Conservation (phyloP, 2,797 vertebrate genomes). For the Acrossocheilus fasciatus region DNA sequence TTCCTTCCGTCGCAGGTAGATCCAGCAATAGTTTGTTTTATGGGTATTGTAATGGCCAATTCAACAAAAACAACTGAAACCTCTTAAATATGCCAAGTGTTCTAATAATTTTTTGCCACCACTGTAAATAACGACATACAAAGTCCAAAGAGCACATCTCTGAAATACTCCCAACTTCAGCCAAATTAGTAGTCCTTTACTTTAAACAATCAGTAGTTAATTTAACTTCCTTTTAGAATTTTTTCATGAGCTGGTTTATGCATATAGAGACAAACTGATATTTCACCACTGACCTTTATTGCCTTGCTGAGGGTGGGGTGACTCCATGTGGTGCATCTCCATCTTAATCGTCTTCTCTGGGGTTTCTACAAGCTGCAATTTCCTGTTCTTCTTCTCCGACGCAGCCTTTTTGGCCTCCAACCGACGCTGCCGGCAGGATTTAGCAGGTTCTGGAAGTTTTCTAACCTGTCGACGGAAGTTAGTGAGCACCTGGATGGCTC, state of each 20-base stretch:
- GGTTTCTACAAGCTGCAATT: slow-evolving; percentile 85
- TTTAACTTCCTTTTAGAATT: not conserved
- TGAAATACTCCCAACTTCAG: not conserved
- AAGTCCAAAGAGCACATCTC: not conserved
- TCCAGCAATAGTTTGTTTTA: too few species aligned
- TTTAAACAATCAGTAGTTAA: not conserved
- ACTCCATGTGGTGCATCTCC: slow-evolving; percentile 68
- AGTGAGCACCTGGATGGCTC: slow-evolving; percentile 92
- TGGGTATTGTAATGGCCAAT: too few species aligned
- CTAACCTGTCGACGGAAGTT: slow-evolving; percentile 93
- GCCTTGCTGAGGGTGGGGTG: slow-evolving; percentile 71
- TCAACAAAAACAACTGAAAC: too few species aligned
- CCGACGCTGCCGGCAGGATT: slow-evolving; percentile 94
- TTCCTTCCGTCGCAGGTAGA: not conserved
- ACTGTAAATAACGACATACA: not conserved
- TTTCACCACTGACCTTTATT: slow-evolving; percentile 76
- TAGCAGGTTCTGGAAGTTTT: slow-evolving; percentile 93
- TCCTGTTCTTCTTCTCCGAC: slow-evolving; percentile 93
- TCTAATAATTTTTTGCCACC: too few species aligned
- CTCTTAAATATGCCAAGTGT: too few species aligned
- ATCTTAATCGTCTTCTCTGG: slow-evolving; percentile 86
- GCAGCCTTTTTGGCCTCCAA: slow-evolving; percentile 93
- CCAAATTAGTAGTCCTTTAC: not conserved
- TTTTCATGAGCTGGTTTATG: not conserved
- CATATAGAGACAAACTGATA: not conserved